A percentile compares a stretch with the other conserved stretches of the same genome.
Conservation (phyloP, 2,113 vertebrate species). For the Hippocampus zosterae region DNA sequence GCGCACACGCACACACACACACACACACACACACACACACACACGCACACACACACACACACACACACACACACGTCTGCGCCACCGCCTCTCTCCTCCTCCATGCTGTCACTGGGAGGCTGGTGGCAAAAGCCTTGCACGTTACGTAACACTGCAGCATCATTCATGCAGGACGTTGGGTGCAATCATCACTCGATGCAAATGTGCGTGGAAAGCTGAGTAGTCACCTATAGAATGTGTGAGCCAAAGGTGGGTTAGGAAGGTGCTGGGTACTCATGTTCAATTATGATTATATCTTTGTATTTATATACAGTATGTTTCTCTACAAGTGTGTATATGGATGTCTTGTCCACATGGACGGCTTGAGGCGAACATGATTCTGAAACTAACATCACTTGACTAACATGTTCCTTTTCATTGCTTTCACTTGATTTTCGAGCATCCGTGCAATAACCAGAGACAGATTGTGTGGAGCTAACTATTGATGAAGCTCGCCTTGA, state of each 20-base stretch:
- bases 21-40: not conserved
- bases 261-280: not conserved
- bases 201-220: conserved; percentile 4
- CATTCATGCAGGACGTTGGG: conserved; percentile 31
- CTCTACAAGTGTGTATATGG: not conserved
- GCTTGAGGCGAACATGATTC: not conserved
- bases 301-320: not conserved
- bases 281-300: not conserved
- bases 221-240: not conserved
- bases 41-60: not conserved
- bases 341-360: not conserved
- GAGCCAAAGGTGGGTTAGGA: not conserved
- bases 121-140: conserved; percentile 54
- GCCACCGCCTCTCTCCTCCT: conserved; percentile 10
- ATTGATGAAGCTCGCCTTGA: too few species aligned
- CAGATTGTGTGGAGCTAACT: too few species aligned
- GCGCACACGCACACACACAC: not conserved
- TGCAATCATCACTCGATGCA: conserved; percentile 37
- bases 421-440: not conserved
- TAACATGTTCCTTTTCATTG: not conserved
- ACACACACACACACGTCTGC: not conserved
- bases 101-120: conserved; percentile 56
- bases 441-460: too few species aligned
- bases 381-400: not conserved
- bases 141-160: conserved; percentile 71